These are phyloP conservation scores for Eupsilia transversa DNA, from an alignment of 2,888 invertebrate species.

Conservation along the genomic window DNA sequence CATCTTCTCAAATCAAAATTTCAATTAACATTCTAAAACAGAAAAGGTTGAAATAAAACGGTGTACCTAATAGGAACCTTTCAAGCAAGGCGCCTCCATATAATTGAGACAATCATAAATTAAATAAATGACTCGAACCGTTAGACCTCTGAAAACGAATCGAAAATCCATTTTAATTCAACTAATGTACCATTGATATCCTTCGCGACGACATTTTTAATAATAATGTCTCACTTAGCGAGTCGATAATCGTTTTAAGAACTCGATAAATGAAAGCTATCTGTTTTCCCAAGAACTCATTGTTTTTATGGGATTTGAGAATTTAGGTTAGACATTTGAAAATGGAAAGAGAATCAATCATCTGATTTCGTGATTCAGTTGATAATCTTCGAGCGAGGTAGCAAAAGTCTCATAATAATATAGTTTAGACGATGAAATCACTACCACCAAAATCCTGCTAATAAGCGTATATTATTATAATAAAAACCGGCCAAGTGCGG, in stretches of 20 bases:
- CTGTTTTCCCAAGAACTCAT: conserved; percentile 47
- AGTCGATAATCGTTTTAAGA: conserved; percentile 51
- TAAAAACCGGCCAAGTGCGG: too few relatives aligned
- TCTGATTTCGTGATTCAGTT: not conserved
- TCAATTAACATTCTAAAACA: not conserved
- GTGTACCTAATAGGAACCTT: conserved; percentile 1
- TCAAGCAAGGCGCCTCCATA: conserved; percentile 51
- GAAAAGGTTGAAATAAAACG: conserved; percentile 11
- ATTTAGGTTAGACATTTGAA: conserved; percentile 27
- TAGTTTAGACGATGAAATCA: not conserved
- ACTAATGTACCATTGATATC: conserved; percentile 71
- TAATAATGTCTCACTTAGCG: conserved; percentile 62
- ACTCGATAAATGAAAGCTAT: conserved; percentile 55
- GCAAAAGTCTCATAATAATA: not conserved
- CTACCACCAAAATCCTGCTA: not conserved
- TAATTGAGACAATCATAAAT: conserved; percentile 85
- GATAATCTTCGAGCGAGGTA: not conserved
- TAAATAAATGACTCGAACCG: conserved; percentile 75
- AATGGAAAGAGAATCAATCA: conserved; percentile 5
- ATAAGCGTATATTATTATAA: not conserved
- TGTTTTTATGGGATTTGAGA: conserved; percentile 44
- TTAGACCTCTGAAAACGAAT: conserved; percentile 68
- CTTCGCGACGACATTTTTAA: conserved; percentile 69
- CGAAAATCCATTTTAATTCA: conserved; percentile 76
- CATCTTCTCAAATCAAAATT: not conserved